phyloP scores from a whole-genome alignment of 2,113 vertebrate genomes.

The Salvelinus fontinalis region DNA sequence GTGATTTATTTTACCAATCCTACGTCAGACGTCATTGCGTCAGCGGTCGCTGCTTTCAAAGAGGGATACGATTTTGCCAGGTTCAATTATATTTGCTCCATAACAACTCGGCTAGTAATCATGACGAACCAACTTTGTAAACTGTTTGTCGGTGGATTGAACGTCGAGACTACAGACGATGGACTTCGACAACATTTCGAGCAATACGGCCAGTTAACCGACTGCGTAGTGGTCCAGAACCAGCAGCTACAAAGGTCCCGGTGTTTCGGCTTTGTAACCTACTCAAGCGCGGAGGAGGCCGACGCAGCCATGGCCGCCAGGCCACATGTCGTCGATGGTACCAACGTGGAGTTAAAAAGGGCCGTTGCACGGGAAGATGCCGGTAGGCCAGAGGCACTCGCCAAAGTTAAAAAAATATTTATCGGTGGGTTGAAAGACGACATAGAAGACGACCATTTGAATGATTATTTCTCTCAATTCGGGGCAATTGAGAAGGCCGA shows the following conservation, averaged over 20 bases:
- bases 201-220: conserved; percentile 83
- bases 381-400: conserved; percentile 82
- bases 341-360: conserved; percentile 86
- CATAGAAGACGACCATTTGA: conserved; percentile 82
- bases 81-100: conserved; percentile 16
- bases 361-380: conserved; percentile 88
- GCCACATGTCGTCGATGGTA: conserved; percentile 85
- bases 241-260: conserved; percentile 86
- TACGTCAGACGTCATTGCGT: background rate
- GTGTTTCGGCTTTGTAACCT: conserved; percentile 88
- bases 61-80: conserved; percentile 38
- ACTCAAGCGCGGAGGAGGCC: conserved; percentile 84
- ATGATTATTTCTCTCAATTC: conserved; percentile 85
- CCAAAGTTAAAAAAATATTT: conserved; percentile 88
- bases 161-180: conserved; percentile 87
- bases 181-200: conserved; percentile 85
- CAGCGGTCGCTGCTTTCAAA: conserved; percentile 12
- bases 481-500: conserved; percentile 85
- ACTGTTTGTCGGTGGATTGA: conserved; percentile 86
- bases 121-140: conserved; percentile 88
- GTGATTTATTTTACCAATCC: conserved; percentile 37
- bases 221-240: conserved; percentile 88
- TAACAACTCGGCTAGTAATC: background rate
- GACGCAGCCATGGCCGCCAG: conserved; percentile 82
- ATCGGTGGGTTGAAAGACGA: conserved; percentile 86